Evolutionary conservation across 1,140 invertebrate species (phyloP).

Genomic region (Drosophila ananassae): DNA sequence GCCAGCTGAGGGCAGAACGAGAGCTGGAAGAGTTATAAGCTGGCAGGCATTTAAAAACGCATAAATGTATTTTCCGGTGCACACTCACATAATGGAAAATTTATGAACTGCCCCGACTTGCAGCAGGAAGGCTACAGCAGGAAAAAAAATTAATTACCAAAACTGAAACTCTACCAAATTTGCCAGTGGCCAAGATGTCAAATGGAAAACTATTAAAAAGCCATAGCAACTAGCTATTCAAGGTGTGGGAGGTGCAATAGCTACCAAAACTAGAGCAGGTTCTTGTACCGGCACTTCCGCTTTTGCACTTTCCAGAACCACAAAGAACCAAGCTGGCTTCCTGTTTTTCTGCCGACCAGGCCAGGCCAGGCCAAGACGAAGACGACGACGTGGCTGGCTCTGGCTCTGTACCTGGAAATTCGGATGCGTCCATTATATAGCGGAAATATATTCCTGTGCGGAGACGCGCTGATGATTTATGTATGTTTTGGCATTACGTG

Average conservation of each 20-base stretch:
- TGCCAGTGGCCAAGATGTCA: slow-evolving; percentile 55
- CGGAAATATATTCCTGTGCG: slow-evolving; percentile 82
- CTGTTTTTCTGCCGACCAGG: slow-evolving; percentile 57
- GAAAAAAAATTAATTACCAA: slow-evolving; percentile 75
- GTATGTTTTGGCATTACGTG: slow-evolving; percentile 79
- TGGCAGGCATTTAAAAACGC: slow-evolving; percentile 73
- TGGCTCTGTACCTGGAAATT: slow-evolving; percentile 58
- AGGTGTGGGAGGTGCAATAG: slow-evolving; percentile 7
- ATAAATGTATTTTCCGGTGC: slow-evolving; percentile 76
- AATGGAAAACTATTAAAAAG: slow-evolving; percentile 76
- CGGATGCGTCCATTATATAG: slow-evolving; percentile 81
- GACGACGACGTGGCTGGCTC: slow-evolving; percentile 18
- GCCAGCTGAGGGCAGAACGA: slow-evolving; percentile 2
- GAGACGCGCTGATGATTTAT: slow-evolving; percentile 78
- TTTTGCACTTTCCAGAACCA: slow-evolving; percentile 47
- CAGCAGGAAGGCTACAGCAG: slow-evolving; percentile 11
- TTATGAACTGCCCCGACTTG: slow-evolving; percentile 50
- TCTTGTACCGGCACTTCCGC: slow-evolving; percentile 69
- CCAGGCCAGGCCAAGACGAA: slow-evolving; percentile 15
- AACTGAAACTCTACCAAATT: slow-evolving; percentile 54
- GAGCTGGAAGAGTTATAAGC: slow-evolving; percentile 50
- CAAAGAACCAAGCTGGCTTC: slow-evolving; percentile 64
- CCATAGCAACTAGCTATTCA: slow-evolving; percentile 28
- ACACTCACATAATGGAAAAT: slow-evolving; percentile 62
- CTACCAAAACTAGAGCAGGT: slow-evolving; percentile 35